Evolutionary conservation across 2,797 vertebrate genomes (phyloP).

Genomic region (Catamblyrhynchus diadema): DNA sequence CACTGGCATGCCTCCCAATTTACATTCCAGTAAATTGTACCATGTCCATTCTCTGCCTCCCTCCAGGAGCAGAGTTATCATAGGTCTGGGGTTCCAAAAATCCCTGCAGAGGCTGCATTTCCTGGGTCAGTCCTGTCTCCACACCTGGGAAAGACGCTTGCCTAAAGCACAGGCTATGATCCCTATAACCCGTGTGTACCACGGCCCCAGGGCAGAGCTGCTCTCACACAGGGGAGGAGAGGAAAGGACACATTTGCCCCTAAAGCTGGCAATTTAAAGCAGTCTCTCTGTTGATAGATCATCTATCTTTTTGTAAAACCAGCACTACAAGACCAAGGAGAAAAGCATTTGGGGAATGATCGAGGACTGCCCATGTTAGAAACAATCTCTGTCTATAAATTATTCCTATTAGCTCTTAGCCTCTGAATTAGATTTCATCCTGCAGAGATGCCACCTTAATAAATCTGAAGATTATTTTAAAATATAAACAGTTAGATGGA

Average conservation of each 20-base stretch:
- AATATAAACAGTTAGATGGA: background rate
- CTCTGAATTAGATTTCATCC: background rate
- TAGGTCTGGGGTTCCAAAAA: background rate
- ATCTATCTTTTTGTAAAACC: background rate
- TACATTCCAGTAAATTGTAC: background rate
- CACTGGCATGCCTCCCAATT: background rate
- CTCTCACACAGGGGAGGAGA: background rate
- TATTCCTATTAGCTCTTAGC: background rate
- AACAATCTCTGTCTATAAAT: background rate
- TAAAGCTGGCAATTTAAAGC: background rate
- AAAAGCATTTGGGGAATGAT: background rate
- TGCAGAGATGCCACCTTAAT: background rate
- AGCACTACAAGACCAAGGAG: background rate
- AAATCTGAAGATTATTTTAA: background rate
- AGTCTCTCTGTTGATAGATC: background rate
- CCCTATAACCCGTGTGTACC: fast-evolving
- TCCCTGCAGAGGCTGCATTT: background rate
- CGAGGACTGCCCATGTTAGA: background rate
- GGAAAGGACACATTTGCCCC: background rate
- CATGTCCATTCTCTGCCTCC: background rate
- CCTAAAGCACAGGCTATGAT: background rate
- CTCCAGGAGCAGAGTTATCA: background rate
- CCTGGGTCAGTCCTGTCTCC: background rate
- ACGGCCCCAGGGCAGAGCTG: background rate
- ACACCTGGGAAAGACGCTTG: background rate